Conservation (phyloP, 2,888 invertebrate genomes). For the Dyspetes luteomarginatus region DNA sequence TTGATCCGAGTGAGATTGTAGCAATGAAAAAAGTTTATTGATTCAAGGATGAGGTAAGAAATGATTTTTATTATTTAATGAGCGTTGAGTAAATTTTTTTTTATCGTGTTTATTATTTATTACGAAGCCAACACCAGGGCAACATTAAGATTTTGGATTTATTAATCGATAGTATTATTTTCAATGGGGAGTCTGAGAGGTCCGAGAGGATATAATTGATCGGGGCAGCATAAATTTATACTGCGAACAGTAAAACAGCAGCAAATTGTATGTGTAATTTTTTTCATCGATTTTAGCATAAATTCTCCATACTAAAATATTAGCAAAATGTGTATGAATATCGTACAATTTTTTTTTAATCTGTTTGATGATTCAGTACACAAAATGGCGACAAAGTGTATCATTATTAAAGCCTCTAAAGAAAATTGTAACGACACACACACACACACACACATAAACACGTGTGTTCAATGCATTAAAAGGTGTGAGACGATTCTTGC, state of each 20-base stretch:
- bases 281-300: not conserved
- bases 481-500: not conserved
- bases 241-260: too few species aligned
- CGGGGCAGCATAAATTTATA: too few species aligned
- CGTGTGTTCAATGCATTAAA: not conserved
- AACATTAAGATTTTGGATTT: not conserved
- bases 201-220: conserved; percentile 40
- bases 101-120: too few species aligned
- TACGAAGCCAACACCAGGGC: too few species aligned
- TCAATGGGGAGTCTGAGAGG: not conserved
- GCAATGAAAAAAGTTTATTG: too few species aligned
- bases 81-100: too few species aligned
- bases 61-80: too few species aligned
- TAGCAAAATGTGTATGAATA: conserved; percentile 7
- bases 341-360: conserved; percentile 5
- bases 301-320: not conserved
- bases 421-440: conserved; percentile 26
- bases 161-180: not conserved
- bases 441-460: too few species aligned
- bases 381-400: conserved; percentile 28
- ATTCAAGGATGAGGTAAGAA: too few species aligned
- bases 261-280: too few species aligned
- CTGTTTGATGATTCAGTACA: not conserved
- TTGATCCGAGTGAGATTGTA: too few species aligned
- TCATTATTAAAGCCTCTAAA: not conserved